phyloP scores from a whole-genome alignment of 30 jellyfish, hydroid and myxozoan genomes.

The Chrysaora quinquecirrha region DNA sequence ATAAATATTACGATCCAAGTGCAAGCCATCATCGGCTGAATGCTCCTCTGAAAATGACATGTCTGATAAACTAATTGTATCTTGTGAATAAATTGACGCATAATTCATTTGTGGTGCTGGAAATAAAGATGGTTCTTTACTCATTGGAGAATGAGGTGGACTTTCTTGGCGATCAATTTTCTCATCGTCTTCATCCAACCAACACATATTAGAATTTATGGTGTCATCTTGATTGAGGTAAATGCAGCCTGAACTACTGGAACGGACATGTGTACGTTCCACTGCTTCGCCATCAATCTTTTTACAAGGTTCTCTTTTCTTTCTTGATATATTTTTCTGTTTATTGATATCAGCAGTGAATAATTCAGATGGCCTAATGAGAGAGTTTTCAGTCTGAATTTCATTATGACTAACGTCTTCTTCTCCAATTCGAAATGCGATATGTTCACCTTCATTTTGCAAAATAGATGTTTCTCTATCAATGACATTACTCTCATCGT shows the following conservation, averaged over 20 bases:
- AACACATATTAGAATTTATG: slow-evolving; percentile 41
- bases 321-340: slow-evolving; percentile 43
- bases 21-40: slow-evolving; percentile 46
- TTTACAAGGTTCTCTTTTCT: slow-evolving; percentile 82
- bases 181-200: slow-evolving; percentile 75
- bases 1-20: slow-evolving; percentile 8
- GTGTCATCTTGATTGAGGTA: slow-evolving; percentile 54
- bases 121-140: slow-evolving; percentile 63
- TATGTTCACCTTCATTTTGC: too few relatives aligned
- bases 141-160: slow-evolving; percentile 73
- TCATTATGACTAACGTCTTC: not conserved
- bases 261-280: slow-evolving; percentile 66
- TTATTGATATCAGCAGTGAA: slow-evolving; percentile 48
- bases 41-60: slow-evolving; percentile 79
- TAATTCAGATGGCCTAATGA: slow-evolving; percentile 54
- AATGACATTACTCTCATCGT: too few relatives aligned
- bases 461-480: too few relatives aligned
- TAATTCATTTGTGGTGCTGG: slow-evolving; percentile 93
- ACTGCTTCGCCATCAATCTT: slow-evolving; percentile 94
- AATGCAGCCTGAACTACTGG: slow-evolving; percentile 25
- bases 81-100: slow-evolving; percentile 90
- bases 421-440: too few relatives aligned
- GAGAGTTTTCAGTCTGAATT: not conserved
- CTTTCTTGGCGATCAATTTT: slow-evolving; percentile 61
- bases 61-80: slow-evolving; percentile 91